Base-by-base conservation (phyloP, 2,888 invertebrate species). In the Apodemia mormo region DNA sequence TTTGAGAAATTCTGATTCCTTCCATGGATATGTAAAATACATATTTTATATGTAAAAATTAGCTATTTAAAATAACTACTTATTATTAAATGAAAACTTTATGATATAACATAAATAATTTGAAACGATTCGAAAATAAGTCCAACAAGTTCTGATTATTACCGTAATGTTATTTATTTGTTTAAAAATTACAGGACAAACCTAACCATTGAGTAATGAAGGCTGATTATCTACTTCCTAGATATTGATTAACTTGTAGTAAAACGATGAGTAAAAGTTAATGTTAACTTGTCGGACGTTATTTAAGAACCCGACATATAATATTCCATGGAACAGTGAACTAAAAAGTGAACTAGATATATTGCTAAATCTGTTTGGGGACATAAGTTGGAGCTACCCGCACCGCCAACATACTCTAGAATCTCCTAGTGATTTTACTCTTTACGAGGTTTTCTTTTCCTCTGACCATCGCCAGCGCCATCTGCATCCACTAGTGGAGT, bases 371-470 rank as follows among this genome's bases (percentile, higher is more conserved):
- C 58, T 29, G 56, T 29, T 4, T 58, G 9, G 56, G 56, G 56
- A 56, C 56, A 10, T 29, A 29, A 10, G 58, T 30, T 58, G 10
- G 58, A 58, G 58, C 72, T 72, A 68, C 67, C 71, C 45, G 45
- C 45, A 66, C 69, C 61, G 22, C 67, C 65, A 66, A 45, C 12
- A 45, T 45, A 43, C 45, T 22, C 52, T 30, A 66, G 29, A 71
- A 70, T 68, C 71, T 54, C 67, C 10, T 14, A 8, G 5, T 33
- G 68, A 72, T 68, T 75, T 85, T 82, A 93, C 88, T 94, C 94
- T 84, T 90, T 92, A 77, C 94, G 92, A 33, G 91, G 85, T 79
- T 92, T 93, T 77, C 94, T 83, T 81, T 92, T 93, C 79, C 93
- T 79, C 69, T 90, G 93, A 0, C 89, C 91, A 81, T 93, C 94